Evolutionary conservation across 2,113 vertebrate genomes (phyloP).

Genomic region (Megatriorchis doriae): DNA sequence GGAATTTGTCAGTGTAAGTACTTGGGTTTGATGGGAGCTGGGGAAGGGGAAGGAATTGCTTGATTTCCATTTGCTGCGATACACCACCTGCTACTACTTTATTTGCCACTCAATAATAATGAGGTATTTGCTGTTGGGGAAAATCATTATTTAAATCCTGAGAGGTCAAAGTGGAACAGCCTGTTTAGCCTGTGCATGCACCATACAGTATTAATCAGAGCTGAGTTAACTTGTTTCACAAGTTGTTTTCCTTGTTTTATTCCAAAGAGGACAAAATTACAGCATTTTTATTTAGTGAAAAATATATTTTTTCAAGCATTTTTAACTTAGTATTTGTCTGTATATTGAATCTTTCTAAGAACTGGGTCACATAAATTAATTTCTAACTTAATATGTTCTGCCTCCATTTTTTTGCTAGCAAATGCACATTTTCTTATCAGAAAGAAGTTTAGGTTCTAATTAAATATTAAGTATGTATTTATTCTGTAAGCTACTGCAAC

Average conservation of each 20-base stretch:
- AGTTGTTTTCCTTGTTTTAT: background rate
- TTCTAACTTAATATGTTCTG: background rate
- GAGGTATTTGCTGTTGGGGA: background rate
- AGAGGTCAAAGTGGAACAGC: background rate
- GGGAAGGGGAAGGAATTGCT: background rate
- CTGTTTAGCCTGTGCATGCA: background rate
- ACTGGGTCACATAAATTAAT: background rate
- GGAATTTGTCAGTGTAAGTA: conserved; percentile 86
- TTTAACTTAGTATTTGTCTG: background rate
- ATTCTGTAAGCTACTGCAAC: background rate
- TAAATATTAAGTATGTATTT: background rate
- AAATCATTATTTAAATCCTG: background rate
- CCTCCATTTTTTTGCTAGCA: background rate
- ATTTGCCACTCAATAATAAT: background rate
- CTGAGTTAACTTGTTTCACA: background rate
- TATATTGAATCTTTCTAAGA: background rate
- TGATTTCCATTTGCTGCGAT: background rate
- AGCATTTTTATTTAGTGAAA: background rate
- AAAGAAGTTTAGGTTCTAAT: background rate
- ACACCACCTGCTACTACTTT: background rate
- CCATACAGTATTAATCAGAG: background rate
- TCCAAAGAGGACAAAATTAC: background rate
- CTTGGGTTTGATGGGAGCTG: background rate
- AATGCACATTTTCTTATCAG: background rate
- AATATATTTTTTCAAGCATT: background rate